Conservation (phyloP, 2,888 invertebrate species). For the Apodemia hepburni region DNA sequence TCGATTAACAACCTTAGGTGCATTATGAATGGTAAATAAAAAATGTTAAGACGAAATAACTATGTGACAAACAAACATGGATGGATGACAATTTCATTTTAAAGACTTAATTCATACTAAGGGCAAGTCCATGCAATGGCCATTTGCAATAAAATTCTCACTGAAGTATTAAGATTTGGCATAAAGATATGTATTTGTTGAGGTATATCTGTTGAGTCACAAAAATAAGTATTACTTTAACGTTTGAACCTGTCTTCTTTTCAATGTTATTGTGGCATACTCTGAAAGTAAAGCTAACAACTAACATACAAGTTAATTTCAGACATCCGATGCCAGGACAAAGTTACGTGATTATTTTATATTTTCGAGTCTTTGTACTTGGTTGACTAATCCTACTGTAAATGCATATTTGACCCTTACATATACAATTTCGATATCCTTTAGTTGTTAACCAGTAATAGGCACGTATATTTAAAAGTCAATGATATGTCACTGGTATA, state of each 20-base stretch:
- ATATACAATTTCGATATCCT: constrained; percentile 45
- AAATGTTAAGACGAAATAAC: no score
- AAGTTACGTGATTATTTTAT: constrained; percentile 30
- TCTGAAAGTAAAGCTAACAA: background rate
- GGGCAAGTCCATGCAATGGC: background rate
- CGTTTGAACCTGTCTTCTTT: background rate
- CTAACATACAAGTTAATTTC: constrained; percentile 9
- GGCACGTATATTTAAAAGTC: background rate
- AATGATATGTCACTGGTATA: background rate
- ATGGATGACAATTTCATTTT: background rate
- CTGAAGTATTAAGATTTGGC: background rate
- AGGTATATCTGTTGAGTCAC: background rate
- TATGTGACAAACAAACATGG: no score
- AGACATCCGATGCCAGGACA: background rate
- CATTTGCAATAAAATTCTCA: background rate
- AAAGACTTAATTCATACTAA: background rate
- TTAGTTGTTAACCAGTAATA: constrained; percentile 18
- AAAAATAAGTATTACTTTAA: background rate
- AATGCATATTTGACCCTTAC: constrained; percentile 66
- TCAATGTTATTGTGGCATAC: background rate
- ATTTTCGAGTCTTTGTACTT: constrained; percentile 68
- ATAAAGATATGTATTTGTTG: background rate
- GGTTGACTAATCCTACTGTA: constrained; percentile 63
- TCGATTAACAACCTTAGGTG: no score
- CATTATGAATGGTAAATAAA: no score